A percentile compares a stretch with the other conserved stretches of the same genome.
Evolutionary conservation across 2,797 vertebrate species (phyloP).

Genomic region (Microtus obscurus): DNA sequence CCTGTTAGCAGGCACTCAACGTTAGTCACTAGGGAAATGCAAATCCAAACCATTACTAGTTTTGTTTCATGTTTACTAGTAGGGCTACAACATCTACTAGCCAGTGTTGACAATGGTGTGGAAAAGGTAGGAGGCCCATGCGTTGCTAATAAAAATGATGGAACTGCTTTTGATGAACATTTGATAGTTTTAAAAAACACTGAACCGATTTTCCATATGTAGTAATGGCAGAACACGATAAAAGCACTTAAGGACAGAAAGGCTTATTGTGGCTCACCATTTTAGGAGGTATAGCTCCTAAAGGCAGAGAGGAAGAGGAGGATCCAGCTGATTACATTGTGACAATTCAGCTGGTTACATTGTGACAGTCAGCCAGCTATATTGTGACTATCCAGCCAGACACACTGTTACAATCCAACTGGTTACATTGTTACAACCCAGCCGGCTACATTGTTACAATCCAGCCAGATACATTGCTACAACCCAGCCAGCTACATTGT

Average conservation of each 20-base stretch:
- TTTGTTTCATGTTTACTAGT: not conserved
- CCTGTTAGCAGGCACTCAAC: not conserved
- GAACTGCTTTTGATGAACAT: not conserved
- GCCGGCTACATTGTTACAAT: too few species aligned
- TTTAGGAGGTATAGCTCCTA: not conserved
- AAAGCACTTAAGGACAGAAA: not conserved
- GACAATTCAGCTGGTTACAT: not conserved
- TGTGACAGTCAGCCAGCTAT: too few species aligned
- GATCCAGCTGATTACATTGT: too few species aligned
- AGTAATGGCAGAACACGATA: not conserved
- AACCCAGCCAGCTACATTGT: too few species aligned
- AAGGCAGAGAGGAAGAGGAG: too few species aligned
- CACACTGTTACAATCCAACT: too few species aligned
- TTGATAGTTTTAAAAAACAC: not conserved
- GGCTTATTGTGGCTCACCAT: not conserved
- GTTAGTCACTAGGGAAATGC: not conserved
- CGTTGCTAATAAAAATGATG: not conserved
- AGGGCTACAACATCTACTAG: not conserved
- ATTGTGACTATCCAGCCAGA: too few species aligned
- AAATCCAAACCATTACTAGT: not conserved
- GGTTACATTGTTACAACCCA: too few species aligned
- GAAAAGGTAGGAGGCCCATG: not conserved
- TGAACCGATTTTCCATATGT: not conserved
- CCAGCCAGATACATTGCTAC: too few species aligned
- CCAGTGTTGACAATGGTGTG: not conserved